Conservation (phyloP, 2,888 invertebrate genomes). For the Drosophila algonquin region DNA sequence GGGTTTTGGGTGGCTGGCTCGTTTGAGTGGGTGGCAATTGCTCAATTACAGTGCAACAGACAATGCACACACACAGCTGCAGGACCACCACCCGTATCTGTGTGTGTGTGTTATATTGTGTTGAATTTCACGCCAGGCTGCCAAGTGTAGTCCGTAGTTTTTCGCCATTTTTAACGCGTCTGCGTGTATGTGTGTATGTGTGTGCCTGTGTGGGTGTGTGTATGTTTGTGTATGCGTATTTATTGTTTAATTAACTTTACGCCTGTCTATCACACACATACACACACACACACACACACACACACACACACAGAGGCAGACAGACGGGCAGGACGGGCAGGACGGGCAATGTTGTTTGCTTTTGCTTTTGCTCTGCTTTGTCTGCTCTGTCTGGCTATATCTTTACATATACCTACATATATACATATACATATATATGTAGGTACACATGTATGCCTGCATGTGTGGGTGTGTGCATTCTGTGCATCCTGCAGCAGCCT, state of each 20-base stretch:
- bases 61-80: slow-evolving; percentile 38
- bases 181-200: slow-evolving; percentile 20
- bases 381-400: slow-evolving; percentile 25
- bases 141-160: slow-evolving; percentile 77
- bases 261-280: slow-evolving; percentile 75
- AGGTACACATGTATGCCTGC: slow-evolving; percentile 10
- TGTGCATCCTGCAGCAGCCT: slow-evolving; percentile 18
- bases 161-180: slow-evolving; percentile 75
- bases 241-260: slow-evolving; percentile 77
- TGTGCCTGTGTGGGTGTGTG: background rate
- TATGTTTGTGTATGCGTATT: slow-evolving; percentile 38
- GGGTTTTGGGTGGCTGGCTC: background rate
- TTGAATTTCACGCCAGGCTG: slow-evolving; percentile 79
- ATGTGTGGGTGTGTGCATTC: slow-evolving; percentile 48
- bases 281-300: slow-evolving; percentile 3
- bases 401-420: background rate
- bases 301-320: slow-evolving; percentile 33
- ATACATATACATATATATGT: background rate
- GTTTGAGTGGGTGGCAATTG: slow-evolving; percentile 56
- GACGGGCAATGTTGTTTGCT: slow-evolving; percentile 31
- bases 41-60: slow-evolving; percentile 74
- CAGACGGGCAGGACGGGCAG: slow-evolving; percentile 20
- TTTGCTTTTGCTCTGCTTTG: slow-evolving; percentile 28
- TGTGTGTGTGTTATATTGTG: slow-evolving; percentile 66
- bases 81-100: slow-evolving; percentile 1